These are phyloP conservation scores for Conus betulinus DNA, from an alignment of 1,140 invertebrate species.

Conservation along the genomic window DNA sequence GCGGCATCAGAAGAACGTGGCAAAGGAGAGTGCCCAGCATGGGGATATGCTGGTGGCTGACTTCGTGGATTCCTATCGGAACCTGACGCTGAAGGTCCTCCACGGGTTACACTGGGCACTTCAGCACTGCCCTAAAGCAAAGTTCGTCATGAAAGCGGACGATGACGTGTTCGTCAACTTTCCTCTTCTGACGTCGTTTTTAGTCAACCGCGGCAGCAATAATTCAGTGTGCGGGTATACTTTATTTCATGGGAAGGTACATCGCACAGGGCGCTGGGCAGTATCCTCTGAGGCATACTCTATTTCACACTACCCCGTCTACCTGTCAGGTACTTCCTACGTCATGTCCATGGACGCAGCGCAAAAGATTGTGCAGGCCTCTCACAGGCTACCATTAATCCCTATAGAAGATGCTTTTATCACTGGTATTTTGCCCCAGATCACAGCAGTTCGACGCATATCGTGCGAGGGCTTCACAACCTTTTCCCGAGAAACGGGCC, in stretches of 20 bases:
- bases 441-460: conserved; percentile 48
- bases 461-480: conserved; percentile 42
- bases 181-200: conserved; percentile 52
- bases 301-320: conserved; percentile 61
- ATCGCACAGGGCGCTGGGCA: conserved; percentile 57
- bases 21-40: conserved; percentile 80
- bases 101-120: conserved; percentile 78
- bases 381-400: conserved; percentile 60
- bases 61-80: conserved; percentile 87
- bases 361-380: conserved; percentile 51
- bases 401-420: conserved; percentile 76
- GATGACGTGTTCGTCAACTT: conserved; percentile 79
- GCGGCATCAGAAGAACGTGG: conserved; percentile 67
- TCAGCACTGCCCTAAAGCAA: conserved; percentile 67
- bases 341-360: conserved; percentile 60
- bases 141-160: conserved; percentile 77
- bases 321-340: conserved; percentile 66
- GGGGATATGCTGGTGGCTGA: conserved; percentile 88
- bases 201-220: conserved; percentile 41
- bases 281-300: conserved; percentile 58
- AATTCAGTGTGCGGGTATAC: conserved; percentile 42
- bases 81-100: conserved; percentile 91
- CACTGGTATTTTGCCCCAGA: conserved; percentile 73
- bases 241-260: conserved; percentile 48
- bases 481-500: conserved; percentile 13